phyloP scores from a whole-genome alignment of 2,113 vertebrate genomes.

The Macrotis lagotis region DNA sequence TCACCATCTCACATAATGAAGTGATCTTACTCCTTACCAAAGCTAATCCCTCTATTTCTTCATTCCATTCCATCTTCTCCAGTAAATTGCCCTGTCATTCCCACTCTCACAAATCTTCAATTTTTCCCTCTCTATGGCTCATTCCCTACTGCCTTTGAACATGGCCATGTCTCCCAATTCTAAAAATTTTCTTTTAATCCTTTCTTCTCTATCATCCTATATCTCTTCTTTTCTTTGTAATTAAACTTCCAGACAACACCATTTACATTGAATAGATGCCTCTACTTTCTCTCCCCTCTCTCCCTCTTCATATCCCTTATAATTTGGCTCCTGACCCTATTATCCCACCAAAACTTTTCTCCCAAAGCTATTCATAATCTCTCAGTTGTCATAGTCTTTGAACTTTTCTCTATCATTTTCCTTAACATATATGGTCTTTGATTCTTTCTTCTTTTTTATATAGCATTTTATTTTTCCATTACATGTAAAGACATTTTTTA shows the following conservation, averaged over 20 bases:
- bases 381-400: not conserved
- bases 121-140: too few species aligned
- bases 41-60: not conserved
- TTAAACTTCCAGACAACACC: not conserved
- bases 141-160: not conserved
- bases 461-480: not conserved
- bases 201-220: not conserved
- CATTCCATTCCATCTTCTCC: not conserved
- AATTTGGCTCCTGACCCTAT: not conserved
- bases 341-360: not conserved
- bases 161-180: not conserved
- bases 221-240: not conserved
- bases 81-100: not conserved
- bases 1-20: not conserved
- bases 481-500: not conserved
- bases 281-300: not conserved
- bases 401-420: not conserved
- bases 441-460: not conserved
- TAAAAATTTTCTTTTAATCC: not conserved
- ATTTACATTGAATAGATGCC: not conserved
- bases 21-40: not conserved
- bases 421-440: not conserved
- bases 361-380: not conserved
- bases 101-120: not conserved
- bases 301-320: not conserved